phyloP scores from a whole-genome alignment of 2,888 invertebrate species.

The Ennomos erosarius region DNA sequence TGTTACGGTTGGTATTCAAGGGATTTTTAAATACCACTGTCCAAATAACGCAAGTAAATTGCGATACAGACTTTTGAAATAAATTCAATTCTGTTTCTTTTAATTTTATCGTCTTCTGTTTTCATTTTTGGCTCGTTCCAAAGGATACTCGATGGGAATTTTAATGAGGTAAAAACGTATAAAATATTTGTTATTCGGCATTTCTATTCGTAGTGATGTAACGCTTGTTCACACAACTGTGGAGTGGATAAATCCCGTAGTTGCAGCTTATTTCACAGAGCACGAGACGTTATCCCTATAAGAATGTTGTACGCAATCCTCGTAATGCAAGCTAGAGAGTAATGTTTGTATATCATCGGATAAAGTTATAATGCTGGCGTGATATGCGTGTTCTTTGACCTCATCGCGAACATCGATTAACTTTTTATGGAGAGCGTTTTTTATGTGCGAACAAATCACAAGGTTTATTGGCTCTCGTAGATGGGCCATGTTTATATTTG shows the following conservation, averaged over 20 bases:
- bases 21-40: slow-evolving; percentile 27
- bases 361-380: slow-evolving; percentile 36
- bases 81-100: slow-evolving; percentile 7
- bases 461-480: slow-evolving; percentile 47
- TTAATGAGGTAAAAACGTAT: slow-evolving; percentile 13
- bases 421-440: slow-evolving; percentile 51
- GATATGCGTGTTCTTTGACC: slow-evolving; percentile 51
- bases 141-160: slow-evolving; percentile 15
- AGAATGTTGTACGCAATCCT: slow-evolving; percentile 32
- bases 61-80: background rate
- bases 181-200: slow-evolving; percentile 6
- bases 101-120: slow-evolving; percentile 17
- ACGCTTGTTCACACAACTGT: slow-evolving; percentile 30
- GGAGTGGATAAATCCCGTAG: slow-evolving; percentile 32
- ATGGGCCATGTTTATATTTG: slow-evolving; percentile 46
- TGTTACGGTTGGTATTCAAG: slow-evolving; percentile 33
- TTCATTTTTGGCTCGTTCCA: slow-evolving; percentile 14
- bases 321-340: slow-evolving; percentile 37
- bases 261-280: slow-evolving; percentile 29
- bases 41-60: background rate
- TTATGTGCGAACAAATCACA: slow-evolving; percentile 50
- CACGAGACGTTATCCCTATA: slow-evolving; percentile 34
- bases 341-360: slow-evolving; percentile 38
- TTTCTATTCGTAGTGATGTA: slow-evolving; percentile 18
- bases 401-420: slow-evolving; percentile 51